Evolutionary conservation across 2,113 vertebrate species (phyloP).

Genomic region (Trinectes maculatus): DNA sequence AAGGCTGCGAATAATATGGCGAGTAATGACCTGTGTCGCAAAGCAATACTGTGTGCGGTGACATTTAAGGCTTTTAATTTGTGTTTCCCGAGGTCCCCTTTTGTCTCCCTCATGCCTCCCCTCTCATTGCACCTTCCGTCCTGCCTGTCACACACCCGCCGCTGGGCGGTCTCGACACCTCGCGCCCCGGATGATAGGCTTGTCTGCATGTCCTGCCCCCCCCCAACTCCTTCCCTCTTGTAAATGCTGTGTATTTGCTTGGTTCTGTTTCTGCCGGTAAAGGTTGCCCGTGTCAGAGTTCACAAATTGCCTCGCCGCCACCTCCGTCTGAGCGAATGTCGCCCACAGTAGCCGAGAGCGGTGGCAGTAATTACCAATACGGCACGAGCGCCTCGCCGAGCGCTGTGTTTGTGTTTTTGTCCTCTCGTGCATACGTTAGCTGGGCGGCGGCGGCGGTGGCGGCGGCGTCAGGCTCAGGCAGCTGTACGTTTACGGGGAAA

Average conservation of each 20-base stretch:
- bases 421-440: not conserved
- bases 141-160: slow-evolving; percentile 58
- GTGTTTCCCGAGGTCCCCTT: slow-evolving; percentile 83
- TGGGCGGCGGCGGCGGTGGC: not conserved
- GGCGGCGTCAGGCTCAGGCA: not conserved
- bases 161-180: slow-evolving; percentile 15
- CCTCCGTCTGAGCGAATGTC: slow-evolving; percentile 82
- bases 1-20: slow-evolving; percentile 91
- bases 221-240: slow-evolving; percentile 51
- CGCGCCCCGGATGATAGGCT: slow-evolving; percentile 45
- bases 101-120: slow-evolving; percentile 58
- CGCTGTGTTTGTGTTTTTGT: slow-evolving; percentile 17
- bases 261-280: slow-evolving; percentile 85
- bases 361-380: slow-evolving; percentile 79
- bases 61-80: slow-evolving; percentile 99
- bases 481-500: not conserved
- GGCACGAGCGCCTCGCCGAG: not conserved
- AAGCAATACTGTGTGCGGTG: slow-evolving; percentile 96
- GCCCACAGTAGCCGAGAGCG: slow-evolving; percentile 80
- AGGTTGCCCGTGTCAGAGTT: slow-evolving; percentile 97
- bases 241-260: slow-evolving; percentile 86
- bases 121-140: slow-evolving; percentile 56
- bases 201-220: slow-evolving; percentile 83
- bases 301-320: slow-evolving; percentile 94
- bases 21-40: slow-evolving; percentile 99